phyloP scores from a whole-genome alignment of 2,113 vertebrate species.

The Bettongia penicillata region DNA sequence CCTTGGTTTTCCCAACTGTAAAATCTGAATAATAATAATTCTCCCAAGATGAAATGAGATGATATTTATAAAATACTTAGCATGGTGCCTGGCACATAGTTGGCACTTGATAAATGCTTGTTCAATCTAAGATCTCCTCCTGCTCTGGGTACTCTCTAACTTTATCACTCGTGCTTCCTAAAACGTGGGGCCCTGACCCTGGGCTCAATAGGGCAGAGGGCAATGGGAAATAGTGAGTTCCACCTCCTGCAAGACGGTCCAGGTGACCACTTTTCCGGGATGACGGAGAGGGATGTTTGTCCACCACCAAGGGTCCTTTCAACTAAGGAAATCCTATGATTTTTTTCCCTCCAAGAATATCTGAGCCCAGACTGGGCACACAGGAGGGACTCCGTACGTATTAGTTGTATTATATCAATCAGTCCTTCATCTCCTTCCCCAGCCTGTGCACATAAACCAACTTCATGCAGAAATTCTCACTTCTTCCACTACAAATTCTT shows the following conservation, averaged over 20 bases:
- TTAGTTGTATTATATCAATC: not conserved
- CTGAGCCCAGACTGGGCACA: not conserved
- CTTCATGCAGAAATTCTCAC: not conserved
- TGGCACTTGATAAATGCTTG: not conserved
- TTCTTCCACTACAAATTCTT: not conserved
- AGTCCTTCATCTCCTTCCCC: not conserved
- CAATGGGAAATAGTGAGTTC: not conserved
- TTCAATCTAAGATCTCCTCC: not conserved
- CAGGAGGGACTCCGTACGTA: not conserved
- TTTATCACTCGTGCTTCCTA: not conserved
- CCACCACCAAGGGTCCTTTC: not conserved
- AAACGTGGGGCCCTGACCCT: not conserved
- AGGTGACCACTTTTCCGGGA: not conserved
- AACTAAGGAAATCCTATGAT: too few species aligned
- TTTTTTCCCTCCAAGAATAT: not conserved
- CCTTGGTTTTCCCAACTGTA: not conserved
- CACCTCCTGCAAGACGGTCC: not conserved
- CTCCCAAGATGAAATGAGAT: not conserved
- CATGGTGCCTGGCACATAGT: not conserved
- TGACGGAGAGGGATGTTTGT: not conserved
- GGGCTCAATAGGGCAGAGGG: not conserved
- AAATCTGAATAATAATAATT: not conserved
- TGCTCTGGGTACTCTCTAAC: not conserved
- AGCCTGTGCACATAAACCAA: not conserved
- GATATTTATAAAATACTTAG: not conserved